Conservation (phyloP, 2,797 vertebrate species). For the Octomys mimax region DNA sequence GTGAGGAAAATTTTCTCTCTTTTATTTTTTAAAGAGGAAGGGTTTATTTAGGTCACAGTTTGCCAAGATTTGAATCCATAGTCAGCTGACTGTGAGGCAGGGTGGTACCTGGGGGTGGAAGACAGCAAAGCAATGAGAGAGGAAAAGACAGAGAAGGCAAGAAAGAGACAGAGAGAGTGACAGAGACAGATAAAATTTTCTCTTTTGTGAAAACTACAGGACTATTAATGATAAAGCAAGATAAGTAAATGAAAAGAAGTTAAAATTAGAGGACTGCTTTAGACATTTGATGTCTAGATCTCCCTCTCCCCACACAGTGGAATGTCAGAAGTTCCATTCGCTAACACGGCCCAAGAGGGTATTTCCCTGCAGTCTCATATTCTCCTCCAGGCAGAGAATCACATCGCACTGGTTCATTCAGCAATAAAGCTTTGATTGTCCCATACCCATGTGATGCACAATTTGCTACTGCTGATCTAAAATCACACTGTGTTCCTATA, state of each 20-base stretch:
- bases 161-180: too few relatives aligned
- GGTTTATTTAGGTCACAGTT: too few relatives aligned
- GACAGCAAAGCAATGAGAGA: too few relatives aligned
- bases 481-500: not conserved
- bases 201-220: conserved; percentile 49
- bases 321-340: not conserved
- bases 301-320: not conserved
- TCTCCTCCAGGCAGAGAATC: not conserved
- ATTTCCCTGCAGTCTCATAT: not conserved
- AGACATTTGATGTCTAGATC: not conserved
- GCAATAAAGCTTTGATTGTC: not conserved
- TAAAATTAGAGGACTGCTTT: conserved; percentile 43
- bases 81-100: too few relatives aligned
- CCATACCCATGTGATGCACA: not conserved
- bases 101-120: too few relatives aligned
- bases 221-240: conserved; percentile 46
- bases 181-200: conserved; percentile 37
- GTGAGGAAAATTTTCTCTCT: conserved; percentile 52
- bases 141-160: too few relatives aligned
- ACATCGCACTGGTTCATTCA: not conserved
- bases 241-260: conserved; percentile 58
- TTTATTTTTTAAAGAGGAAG: too few relatives aligned
- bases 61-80: too few relatives aligned
- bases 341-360: not conserved
- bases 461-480: not conserved